phyloP scores from a whole-genome alignment of 1,140 invertebrate species.

The Rhagoletis zephyria region DNA sequence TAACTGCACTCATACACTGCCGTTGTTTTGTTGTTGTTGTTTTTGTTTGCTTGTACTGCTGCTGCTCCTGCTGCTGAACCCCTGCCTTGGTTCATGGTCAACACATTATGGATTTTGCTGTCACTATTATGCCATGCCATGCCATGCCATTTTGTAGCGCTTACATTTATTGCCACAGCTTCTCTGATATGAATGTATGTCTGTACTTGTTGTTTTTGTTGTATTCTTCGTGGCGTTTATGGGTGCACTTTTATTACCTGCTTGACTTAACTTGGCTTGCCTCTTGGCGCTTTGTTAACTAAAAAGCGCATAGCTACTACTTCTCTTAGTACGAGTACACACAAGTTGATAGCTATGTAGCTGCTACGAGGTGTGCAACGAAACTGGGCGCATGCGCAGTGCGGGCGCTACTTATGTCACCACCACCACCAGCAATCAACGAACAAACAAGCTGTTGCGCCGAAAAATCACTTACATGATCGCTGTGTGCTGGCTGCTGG shows the following conservation, averaged over 20 bases:
- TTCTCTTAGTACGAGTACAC: too few species aligned
- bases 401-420: constrained; percentile 31
- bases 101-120: constrained; percentile 20
- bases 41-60: background rate
- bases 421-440: background rate
- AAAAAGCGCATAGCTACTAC: background rate
- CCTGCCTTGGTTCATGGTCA: constrained; percentile 25
- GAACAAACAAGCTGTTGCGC: constrained; percentile 12
- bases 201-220: background rate
- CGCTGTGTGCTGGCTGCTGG: too few species aligned
- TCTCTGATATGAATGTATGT: too few species aligned
- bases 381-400: constrained; percentile 14
- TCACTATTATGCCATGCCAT: background rate
- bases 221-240: constrained; percentile 20
- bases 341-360: background rate
- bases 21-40: background rate
- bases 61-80: background rate
- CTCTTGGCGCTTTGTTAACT: background rate
- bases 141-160: too few species aligned
- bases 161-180: constrained; percentile 27
- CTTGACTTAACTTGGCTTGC: too few species aligned
- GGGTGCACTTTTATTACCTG: constrained; percentile 35
- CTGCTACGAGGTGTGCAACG: background rate
- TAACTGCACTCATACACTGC: too few species aligned
- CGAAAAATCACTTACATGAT: background rate